Percentiles rank a stretch among this genome's conserved stretches.
Conservation (phyloP, 2,888 invertebrate species). For the Cheilosia grossa region DNA sequence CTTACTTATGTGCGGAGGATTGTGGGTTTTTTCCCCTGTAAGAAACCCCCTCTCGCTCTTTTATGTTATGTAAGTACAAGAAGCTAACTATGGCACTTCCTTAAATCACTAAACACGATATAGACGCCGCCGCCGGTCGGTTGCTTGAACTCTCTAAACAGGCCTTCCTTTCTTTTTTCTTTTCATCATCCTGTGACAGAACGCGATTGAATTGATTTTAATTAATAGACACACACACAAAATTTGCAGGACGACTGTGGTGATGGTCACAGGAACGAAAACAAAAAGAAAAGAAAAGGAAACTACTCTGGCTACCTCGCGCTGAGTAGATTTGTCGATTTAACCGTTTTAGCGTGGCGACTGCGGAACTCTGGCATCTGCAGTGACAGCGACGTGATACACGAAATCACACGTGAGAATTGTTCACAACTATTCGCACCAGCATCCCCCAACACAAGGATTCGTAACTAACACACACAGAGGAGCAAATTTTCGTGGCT, state of each 20-base stretch:
- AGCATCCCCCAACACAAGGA: slow-evolving; percentile 64
- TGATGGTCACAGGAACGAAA: neutral
- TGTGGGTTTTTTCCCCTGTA: neutral
- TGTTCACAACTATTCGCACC: slow-evolving; percentile 52
- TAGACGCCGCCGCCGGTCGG: slow-evolving; percentile 36
- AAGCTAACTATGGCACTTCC: slow-evolving; percentile 15
- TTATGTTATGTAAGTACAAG: slow-evolving; percentile 56
- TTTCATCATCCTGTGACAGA: slow-evolving; percentile 53
- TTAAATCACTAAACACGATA: slow-evolving; percentile 6
- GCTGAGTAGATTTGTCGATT: slow-evolving; percentile 9
- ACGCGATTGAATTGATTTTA: neutral
- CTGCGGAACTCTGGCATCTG: slow-evolving; percentile 72
- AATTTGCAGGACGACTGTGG: neutral
- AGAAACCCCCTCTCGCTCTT: slow-evolving; percentile 9
- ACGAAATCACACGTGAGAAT: slow-evolving; percentile 66
- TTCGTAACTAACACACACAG: slow-evolving; percentile 26
- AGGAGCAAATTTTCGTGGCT: neutral
- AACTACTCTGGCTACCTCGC: neutral
- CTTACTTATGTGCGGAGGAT: slow-evolving; percentile 1
- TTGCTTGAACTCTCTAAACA: slow-evolving; percentile 24
- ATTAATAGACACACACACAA: neutral
- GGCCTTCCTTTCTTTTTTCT: slow-evolving; percentile 60
- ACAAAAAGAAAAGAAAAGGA: neutral
- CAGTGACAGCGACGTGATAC: slow-evolving; percentile 58
- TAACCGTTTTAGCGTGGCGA: slow-evolving; percentile 60